Conservation (phyloP, 2,797 vertebrate genomes). For the Fistularia commersonii region DNA sequence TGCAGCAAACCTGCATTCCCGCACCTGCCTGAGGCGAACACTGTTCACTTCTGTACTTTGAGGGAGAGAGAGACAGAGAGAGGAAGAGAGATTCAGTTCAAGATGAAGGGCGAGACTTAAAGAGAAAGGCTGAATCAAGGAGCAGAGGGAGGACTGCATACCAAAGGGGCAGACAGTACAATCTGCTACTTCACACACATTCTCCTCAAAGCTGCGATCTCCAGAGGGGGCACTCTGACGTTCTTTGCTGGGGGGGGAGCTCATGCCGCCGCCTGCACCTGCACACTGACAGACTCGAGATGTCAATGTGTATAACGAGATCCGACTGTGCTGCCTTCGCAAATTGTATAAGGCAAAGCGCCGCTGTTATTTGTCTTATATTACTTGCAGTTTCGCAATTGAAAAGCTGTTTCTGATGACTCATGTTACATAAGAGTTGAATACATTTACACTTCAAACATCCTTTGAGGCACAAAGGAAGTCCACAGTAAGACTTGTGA, state of each 20-base stretch:
- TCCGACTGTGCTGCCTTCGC: slow-evolving; percentile 1
- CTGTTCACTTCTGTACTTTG: slow-evolving; percentile 28
- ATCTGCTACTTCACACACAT: slow-evolving; percentile 44
- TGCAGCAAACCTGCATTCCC: slow-evolving; percentile 67
- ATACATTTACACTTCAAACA: slow-evolving; percentile 24
- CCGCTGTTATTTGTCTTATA: too few relatives aligned
- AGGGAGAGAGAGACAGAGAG: slow-evolving; percentile 2
- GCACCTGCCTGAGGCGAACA: slow-evolving; percentile 56
- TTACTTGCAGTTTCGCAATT: background rate
- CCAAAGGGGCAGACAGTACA: slow-evolving; percentile 45
- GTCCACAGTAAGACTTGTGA: background rate
- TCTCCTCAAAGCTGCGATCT: slow-evolving; percentile 40
- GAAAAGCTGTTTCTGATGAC: background rate
- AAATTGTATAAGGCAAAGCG: too few relatives aligned
- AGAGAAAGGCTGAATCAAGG: slow-evolving; percentile 10
- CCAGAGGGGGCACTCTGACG: slow-evolving; percentile 32
- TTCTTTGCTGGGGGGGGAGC: slow-evolving; percentile 25
- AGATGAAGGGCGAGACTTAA: slow-evolving; percentile 5
- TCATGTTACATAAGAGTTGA: background rate
- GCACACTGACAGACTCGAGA: slow-evolving; percentile 30
- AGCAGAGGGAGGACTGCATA: slow-evolving; percentile 45
- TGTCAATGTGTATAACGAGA: slow-evolving; percentile 20
- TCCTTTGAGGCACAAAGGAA: slow-evolving; percentile 20
- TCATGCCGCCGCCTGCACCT: slow-evolving; percentile 67
- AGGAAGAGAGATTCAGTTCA: slow-evolving; percentile 8